phyloP scores from a whole-genome alignment of 92 coral and sea anemone species.

The Anthopleura xanthogrammica region DNA sequence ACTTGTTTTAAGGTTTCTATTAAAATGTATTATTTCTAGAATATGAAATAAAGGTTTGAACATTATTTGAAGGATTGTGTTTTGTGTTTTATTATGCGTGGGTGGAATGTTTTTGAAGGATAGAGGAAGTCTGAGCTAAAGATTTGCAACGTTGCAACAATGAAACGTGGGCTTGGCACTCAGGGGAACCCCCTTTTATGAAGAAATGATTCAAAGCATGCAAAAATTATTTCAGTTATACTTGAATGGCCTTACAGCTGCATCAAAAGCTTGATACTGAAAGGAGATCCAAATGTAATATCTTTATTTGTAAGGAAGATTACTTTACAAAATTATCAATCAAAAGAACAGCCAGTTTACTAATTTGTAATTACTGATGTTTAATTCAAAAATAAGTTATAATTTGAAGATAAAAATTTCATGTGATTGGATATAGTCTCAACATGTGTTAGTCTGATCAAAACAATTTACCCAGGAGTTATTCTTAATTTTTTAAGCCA shows the following conservation, averaged over 20 bases:
- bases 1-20: conserved; percentile 28
- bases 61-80: conserved; percentile 25
- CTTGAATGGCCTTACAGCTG: not conserved
- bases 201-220: not conserved
- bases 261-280: not conserved
- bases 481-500: too few relatives aligned
- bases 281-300: too few relatives aligned
- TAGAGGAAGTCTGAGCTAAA: not conserved
- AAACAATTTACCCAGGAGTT: too few relatives aligned
- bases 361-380: too few relatives aligned
- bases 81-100: not conserved
- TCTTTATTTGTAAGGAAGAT: too few relatives aligned
- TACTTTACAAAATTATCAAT: too few relatives aligned
- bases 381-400: too few relatives aligned
- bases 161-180: not conserved
- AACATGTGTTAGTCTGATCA: too few relatives aligned
- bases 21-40: conserved; percentile 46
- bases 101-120: not conserved
- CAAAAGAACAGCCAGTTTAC: too few relatives aligned
- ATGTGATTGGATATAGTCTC: too few relatives aligned
- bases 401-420: too few relatives aligned
- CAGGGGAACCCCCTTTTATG: conserved; percentile 2
- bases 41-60: conserved; percentile 27
- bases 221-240: not conserved
- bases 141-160: not conserved